These are phyloP conservation scores for Perca fluviatilis DNA, from an alignment of 2,113 vertebrate species.

Conservation along the genomic window DNA sequence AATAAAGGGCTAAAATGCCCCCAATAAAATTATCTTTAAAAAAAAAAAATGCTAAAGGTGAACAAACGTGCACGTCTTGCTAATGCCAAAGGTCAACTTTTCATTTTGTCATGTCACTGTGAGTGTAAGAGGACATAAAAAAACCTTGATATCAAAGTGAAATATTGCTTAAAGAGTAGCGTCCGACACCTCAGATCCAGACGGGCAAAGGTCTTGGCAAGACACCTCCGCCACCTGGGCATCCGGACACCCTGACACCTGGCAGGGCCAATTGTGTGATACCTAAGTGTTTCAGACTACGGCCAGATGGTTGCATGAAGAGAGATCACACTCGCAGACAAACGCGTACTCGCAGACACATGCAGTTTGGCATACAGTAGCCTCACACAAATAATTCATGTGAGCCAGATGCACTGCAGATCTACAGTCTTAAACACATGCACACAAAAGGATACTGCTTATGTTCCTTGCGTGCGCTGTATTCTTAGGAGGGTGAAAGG, in stretches of 20 bases:
- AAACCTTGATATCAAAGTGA: conserved; percentile 36
- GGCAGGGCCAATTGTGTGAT: conserved; percentile 69
- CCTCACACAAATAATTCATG: conserved; percentile 80
- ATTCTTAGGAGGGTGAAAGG: conserved; percentile 16
- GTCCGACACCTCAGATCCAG: conserved; percentile 15
- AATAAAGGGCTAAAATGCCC: too few relatives aligned
- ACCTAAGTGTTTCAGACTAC: conserved; percentile 74
- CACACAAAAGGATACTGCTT: conserved; percentile 37
- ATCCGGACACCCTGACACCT: conserved; percentile 65
- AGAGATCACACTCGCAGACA: conserved; percentile 50
- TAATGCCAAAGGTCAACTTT: conserved; percentile 12
- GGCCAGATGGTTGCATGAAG: conserved; percentile 76
- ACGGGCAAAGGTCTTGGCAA: conserved; percentile 56
- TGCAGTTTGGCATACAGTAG: conserved; percentile 60
- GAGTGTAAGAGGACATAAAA: conserved; percentile 23
- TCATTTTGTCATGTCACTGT: conserved; percentile 26
- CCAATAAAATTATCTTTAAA: too few relatives aligned
- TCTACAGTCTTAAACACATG: conserved; percentile 47
- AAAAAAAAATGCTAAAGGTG: neutral
- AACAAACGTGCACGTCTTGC: neutral
- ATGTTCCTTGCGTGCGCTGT: conserved; percentile 5
- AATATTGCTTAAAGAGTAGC: conserved; percentile 42
- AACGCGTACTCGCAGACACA: conserved; percentile 36
- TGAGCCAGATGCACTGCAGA: conserved; percentile 73
- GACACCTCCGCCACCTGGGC: conserved; percentile 64